A percentile compares a stretch with the other conserved stretches of the same genome.
Evolutionary conservation across 2,797 vertebrate genomes (phyloP).

Genomic region (Characodon lateralis): DNA sequence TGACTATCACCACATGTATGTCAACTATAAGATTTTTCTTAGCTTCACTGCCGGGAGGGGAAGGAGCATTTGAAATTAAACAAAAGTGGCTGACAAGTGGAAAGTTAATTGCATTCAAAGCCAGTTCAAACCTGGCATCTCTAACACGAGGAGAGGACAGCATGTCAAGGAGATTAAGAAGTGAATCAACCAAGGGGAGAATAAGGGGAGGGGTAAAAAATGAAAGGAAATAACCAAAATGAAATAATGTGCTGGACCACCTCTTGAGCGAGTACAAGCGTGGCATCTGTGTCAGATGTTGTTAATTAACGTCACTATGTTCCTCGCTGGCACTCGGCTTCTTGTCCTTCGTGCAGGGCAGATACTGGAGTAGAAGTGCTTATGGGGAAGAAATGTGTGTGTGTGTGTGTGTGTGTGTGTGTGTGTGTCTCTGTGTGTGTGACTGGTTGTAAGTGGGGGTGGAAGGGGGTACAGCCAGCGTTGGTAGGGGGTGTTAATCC

Average conservation of each 20-base stretch:
- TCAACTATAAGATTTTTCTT: conserved; percentile 44
- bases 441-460: conserved; percentile 34
- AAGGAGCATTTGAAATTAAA: conserved; percentile 74
- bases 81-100: conserved; percentile 70
- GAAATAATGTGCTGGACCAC: conserved; percentile 86
- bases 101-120: conserved; percentile 77
- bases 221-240: conserved; percentile 84
- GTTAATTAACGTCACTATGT: conserved; percentile 88
- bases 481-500: conserved; percentile 82
- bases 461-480: conserved; percentile 61
- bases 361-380: conserved; percentile 73
- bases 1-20: conserved; percentile 60
- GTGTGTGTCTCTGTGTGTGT: no score
- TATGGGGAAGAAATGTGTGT: conserved; percentile 60
- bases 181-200: conserved; percentile 68
- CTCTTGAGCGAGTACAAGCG: conserved; percentile 83
- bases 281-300: conserved; percentile 88
- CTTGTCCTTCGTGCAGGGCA: conserved; percentile 78
- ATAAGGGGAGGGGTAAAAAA: conserved; percentile 61
- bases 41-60: conserved; percentile 51
- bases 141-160: conserved; percentile 72
- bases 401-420: conserved; percentile 45
- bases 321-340: conserved; percentile 82
- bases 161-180: conserved; percentile 81
- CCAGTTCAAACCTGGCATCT: conserved; percentile 59